A percentile compares a stretch with the other conserved stretches of the same genome.
Conservation (phyloP, 53 echinoderm and acorn worm species). For the Luidia sarsii region DNA sequence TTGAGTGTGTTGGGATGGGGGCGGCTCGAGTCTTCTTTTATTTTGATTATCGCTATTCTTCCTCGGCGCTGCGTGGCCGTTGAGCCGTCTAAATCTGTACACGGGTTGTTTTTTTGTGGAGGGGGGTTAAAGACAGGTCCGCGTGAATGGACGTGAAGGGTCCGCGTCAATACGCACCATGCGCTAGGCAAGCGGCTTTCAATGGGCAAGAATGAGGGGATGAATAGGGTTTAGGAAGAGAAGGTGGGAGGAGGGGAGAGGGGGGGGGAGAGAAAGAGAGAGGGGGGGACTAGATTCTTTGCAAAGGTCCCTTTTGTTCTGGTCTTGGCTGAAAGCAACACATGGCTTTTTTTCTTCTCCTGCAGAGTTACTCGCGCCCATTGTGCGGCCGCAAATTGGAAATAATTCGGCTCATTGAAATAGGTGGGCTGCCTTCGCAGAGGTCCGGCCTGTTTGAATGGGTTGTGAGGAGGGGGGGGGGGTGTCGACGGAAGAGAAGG, state of each 20-base stretch:
- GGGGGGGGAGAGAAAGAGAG: not conserved
- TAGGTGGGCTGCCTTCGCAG: too few relatives aligned
- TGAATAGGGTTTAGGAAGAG: constrained; percentile 12
- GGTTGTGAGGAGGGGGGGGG: constrained; percentile 27
- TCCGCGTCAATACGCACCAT: not conserved
- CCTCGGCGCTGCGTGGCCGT: not conserved
- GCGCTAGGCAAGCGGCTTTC: constrained; percentile 34
- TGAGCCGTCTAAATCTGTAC: constrained; percentile 44
- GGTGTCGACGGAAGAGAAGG: too few relatives aligned
- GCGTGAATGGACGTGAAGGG: not conserved
- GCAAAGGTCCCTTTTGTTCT: constrained; percentile 26
- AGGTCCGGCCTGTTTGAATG: too few relatives aligned
- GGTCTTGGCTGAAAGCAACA: constrained; percentile 54
- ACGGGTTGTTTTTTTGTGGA: constrained; percentile 19
- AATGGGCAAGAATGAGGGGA: constrained; percentile 3
- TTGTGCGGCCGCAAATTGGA: constrained; percentile 62
- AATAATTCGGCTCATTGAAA: constrained; percentile 62
- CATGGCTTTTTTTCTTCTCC: constrained; percentile 44
- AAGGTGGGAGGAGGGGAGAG: too few relatives aligned
- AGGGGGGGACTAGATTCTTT: constrained; percentile 20
- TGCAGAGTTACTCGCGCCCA: constrained; percentile 29
- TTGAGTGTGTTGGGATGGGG: too few relatives aligned
- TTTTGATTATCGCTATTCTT: too few relatives aligned
- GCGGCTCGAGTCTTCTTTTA: too few relatives aligned
- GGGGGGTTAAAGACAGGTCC: constrained; percentile 1